Conservation (phyloP, 1,140 invertebrate species). For the Micrasema longulum region DNA sequence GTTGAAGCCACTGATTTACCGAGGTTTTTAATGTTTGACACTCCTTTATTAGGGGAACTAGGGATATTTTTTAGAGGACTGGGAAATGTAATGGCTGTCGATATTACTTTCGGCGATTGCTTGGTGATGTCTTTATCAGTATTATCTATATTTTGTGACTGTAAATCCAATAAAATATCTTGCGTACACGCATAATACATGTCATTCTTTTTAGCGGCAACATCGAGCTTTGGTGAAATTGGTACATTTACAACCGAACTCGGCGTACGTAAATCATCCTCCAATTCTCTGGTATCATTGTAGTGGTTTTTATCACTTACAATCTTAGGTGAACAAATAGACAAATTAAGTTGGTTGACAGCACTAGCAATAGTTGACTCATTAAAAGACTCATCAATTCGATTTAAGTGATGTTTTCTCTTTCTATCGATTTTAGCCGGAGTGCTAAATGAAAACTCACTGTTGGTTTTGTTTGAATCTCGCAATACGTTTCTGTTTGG, state of each 20-base stretch:
- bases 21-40: not conserved
- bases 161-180: not conserved
- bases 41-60: too few species aligned
- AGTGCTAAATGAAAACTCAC: constrained; percentile 28
- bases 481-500: constrained; percentile 19
- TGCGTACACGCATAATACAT: constrained; percentile 1
- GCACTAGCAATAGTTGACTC: constrained; percentile 1
- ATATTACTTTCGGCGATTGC: not conserved
- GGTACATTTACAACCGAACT: not conserved
- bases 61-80: not conserved
- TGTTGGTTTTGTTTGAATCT: constrained; percentile 5
- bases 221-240: not conserved
- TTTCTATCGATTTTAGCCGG: constrained; percentile 16
- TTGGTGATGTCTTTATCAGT: too few species aligned
- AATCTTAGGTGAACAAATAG: constrained; percentile 12
- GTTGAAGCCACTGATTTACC: too few species aligned
- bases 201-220: not conserved
- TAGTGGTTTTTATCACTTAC: constrained; percentile 60
- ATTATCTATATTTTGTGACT: not conserved
- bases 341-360: constrained; percentile 19
- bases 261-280: constrained; percentile 30
- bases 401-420: not conserved
- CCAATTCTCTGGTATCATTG: constrained; percentile 29
- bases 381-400: not conserved
- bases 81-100: not conserved